Evolutionary conservation across 2,113 vertebrate species (phyloP).

Genomic region (Rattus rattus): DNA sequence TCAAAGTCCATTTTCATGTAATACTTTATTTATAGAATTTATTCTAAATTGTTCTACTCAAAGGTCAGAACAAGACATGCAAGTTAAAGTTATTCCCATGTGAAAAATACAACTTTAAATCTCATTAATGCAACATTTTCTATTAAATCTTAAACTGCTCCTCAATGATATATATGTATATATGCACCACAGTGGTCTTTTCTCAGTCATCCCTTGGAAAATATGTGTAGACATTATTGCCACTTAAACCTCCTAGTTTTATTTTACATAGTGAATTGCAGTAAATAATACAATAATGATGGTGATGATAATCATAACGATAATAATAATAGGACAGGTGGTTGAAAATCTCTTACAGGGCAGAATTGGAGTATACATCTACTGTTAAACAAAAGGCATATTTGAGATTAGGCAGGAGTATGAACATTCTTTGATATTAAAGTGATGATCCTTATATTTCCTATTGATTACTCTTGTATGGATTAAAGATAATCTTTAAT

Average conservation of each 20-base stretch:
- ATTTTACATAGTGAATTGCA: not conserved
- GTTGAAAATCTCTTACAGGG: not conserved
- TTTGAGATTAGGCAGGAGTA: not conserved
- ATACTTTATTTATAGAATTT: not conserved
- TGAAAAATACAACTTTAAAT: not conserved
- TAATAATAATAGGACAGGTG: not conserved
- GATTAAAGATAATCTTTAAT: not conserved
- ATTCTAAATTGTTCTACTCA: not conserved
- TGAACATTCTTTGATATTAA: not conserved
- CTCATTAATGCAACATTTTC: not conserved
- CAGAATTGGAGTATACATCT: not conserved
- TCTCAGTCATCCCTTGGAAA: not conserved
- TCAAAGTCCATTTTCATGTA: not conserved
- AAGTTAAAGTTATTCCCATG: not conserved
- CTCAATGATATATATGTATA: not conserved
- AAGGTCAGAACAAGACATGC: not conserved
- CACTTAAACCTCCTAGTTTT: not conserved
- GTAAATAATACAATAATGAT: too few species aligned
- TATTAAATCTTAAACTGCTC: not conserved
- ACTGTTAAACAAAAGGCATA: not conserved
- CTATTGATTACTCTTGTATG: not conserved
- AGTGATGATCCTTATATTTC: not conserved
- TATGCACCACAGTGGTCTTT: not conserved
- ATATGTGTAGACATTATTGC: not conserved
- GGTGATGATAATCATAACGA: too few species aligned